phyloP scores from a whole-genome alignment of 2,797 vertebrate genomes.

The Sebastes dallii region DNA sequence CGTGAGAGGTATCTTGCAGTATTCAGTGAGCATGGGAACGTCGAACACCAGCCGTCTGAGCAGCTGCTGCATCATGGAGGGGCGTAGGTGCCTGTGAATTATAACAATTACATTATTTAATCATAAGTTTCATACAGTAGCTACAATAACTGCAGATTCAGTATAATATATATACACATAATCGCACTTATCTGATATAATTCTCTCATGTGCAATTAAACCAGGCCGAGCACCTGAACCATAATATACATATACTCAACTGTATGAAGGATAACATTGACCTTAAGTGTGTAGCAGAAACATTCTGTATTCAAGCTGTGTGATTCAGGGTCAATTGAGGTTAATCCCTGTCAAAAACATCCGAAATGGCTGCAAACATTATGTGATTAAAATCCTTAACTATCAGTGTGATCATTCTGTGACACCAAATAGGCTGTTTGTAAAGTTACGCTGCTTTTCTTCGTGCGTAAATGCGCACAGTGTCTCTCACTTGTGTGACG shows the following conservation, averaged over 20 bases:
- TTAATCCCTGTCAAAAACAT: background rate
- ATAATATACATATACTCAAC: background rate
- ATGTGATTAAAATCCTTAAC: background rate
- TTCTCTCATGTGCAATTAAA: background rate
- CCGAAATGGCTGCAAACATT: background rate
- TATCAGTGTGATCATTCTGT: background rate
- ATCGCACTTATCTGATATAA: background rate
- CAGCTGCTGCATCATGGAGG: conserved; percentile 97
- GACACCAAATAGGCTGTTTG: background rate
- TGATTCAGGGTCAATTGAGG: background rate
- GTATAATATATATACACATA: background rate
- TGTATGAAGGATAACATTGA: background rate
- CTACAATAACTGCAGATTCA: background rate
- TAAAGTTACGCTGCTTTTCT: background rate
- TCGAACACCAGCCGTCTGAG: conserved; percentile 97
- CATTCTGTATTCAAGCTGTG: background rate
- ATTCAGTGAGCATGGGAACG: conserved; percentile 93
- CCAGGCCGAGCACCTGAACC: background rate
- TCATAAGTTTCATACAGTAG: background rate
- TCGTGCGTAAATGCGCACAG: too few relatives aligned
- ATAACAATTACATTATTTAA: background rate
- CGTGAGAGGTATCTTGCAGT: conserved; percentile 95
- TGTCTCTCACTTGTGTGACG: too few relatives aligned
- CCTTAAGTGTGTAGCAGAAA: background rate
- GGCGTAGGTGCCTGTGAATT: conserved; percentile 88